Conservation (phyloP, 2,113 vertebrate genomes). For the Pholis gunnellus region DNA sequence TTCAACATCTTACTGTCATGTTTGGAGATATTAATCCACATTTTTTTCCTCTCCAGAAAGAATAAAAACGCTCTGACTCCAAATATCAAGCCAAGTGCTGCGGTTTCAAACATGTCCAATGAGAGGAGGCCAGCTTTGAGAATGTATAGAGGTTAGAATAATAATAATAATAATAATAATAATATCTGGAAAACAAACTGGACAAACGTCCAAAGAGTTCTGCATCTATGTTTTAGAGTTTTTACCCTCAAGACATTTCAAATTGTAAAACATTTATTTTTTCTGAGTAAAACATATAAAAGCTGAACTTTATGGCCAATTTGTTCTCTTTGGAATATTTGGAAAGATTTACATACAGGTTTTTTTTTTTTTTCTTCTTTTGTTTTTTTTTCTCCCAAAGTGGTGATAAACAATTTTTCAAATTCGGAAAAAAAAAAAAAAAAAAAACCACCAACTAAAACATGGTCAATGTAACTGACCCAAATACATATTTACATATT, state of each 20-base stretch:
- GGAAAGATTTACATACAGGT: constrained; percentile 82
- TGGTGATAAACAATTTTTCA: constrained; percentile 87
- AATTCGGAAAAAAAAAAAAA: constrained; percentile 80
- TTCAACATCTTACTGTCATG: constrained; percentile 85
- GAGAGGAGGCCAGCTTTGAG: constrained; percentile 62
- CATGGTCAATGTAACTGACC: constrained; percentile 93
- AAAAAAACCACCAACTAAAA: constrained; percentile 86
- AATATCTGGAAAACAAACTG: constrained; percentile 53
- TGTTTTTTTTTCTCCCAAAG: constrained; percentile 68
- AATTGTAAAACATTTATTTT: constrained; percentile 52
- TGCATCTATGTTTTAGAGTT: constrained; percentile 54
- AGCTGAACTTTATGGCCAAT: constrained; percentile 77
- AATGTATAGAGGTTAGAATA: constrained; percentile 48
- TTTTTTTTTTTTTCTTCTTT: constrained; percentile 33
- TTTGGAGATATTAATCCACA: constrained; percentile 67
- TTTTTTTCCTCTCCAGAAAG: constrained; percentile 54
- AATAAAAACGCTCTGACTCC: constrained; percentile 71
- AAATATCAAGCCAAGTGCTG: constrained; percentile 82
- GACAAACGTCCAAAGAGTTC: constrained; percentile 53
- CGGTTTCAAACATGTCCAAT: constrained; percentile 77
- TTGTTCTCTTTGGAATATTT: constrained; percentile 85
- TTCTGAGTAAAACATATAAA: constrained; percentile 72
- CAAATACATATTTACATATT: constrained; percentile 91
- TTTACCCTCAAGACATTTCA: constrained; percentile 38
- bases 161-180: constrained; percentile 3